These are phyloP conservation scores for Drosophila borborema DNA, from an alignment of 2,888 invertebrate species.

Conservation along the genomic window DNA sequence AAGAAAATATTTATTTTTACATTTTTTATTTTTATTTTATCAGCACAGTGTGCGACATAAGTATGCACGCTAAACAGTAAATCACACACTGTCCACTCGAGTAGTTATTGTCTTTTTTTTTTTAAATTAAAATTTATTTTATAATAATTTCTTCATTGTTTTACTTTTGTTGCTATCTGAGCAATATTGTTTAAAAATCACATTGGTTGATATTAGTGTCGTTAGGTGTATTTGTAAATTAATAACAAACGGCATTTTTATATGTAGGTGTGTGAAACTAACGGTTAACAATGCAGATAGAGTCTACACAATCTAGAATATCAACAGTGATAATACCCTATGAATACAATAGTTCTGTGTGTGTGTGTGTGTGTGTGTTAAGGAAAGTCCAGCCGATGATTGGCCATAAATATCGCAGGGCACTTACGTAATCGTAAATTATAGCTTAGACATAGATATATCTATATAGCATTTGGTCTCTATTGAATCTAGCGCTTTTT, in stretches of 20 bases:
- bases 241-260: conserved; percentile 64
- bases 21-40: neutral
- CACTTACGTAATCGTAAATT: conserved; percentile 46
- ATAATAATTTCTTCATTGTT: conserved; percentile 8
- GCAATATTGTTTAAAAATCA: conserved; percentile 49
- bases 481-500: conserved; percentile 62
- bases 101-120: conserved; percentile 1
- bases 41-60: conserved; percentile 33
- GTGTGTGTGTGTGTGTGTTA: conserved; percentile 16
- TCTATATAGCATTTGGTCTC: conserved; percentile 41
- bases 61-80: conserved; percentile 51
- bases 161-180: conserved; percentile 28
- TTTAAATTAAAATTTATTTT: conserved; percentile 10
- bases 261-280: conserved; percentile 15
- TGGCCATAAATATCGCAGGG: conserved; percentile 73
- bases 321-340: conserved; percentile 56
- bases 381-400: conserved; percentile 43
- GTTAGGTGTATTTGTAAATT: conserved; percentile 62
- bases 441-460: conserved; percentile 19
- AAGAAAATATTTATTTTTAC: neutral
- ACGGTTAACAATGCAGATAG: conserved; percentile 35
- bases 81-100: conserved; percentile 42
- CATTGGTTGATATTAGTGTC: conserved; percentile 46
- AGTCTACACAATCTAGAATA: conserved; percentile 53
- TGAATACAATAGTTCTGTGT: conserved; percentile 20